phyloP scores from a whole-genome alignment of 2,113 vertebrate species.

The Salminus brasiliensis region DNA sequence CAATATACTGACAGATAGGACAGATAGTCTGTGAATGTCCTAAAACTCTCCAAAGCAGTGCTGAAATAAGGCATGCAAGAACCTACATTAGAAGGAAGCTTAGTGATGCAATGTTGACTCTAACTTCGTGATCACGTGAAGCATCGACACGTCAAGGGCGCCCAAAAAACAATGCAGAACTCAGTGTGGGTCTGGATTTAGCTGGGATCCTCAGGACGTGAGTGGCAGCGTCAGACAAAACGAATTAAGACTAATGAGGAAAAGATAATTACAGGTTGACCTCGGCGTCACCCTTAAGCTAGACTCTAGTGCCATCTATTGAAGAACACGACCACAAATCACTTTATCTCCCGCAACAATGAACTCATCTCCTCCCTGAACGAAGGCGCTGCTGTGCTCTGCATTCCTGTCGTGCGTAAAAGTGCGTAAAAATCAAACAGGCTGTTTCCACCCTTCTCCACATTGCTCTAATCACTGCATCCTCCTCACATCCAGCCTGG shows the following conservation, averaged over 20 bases:
- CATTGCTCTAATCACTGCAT: background rate
- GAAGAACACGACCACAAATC: constrained; percentile 78
- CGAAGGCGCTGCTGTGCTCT: background rate
- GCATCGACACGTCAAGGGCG: too few species aligned
- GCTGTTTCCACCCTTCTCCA: background rate
- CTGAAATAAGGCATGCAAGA: too few species aligned
- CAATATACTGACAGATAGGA: too few species aligned
- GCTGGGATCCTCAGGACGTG: background rate
- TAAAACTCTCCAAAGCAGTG: too few species aligned
- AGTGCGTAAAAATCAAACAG: background rate
- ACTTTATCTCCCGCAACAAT: constrained; percentile 43
- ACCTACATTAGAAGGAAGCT: too few species aligned
- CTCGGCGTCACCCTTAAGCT: constrained; percentile 80
- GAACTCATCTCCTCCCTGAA: constrained; percentile 4
- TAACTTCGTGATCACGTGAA: too few species aligned
- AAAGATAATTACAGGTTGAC: constrained; percentile 70
- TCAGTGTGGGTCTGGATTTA: too few species aligned
- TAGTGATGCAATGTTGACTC: too few species aligned
- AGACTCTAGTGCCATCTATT: constrained; percentile 98
- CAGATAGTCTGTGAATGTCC: too few species aligned
- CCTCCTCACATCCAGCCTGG: background rate
- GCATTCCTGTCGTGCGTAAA: background rate
- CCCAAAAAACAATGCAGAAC: too few species aligned
- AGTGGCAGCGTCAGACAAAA: constrained; percentile 19
- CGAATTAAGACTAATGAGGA: constrained; percentile 48